phyloP scores from a whole-genome alignment of 2,797 vertebrate genomes.

The Lemur catta region DNA sequence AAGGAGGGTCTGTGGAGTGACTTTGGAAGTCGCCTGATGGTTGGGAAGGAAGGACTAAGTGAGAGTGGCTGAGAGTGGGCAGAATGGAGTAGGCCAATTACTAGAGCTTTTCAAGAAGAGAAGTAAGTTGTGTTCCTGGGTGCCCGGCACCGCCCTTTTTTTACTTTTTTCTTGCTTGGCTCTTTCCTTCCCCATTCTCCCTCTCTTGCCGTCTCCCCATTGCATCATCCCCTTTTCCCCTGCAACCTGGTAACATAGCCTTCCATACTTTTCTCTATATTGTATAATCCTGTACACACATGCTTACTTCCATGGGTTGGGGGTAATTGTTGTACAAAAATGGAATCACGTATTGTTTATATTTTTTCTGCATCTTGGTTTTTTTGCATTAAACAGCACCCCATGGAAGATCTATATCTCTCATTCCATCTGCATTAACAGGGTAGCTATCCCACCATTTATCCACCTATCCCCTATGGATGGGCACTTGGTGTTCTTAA shows the following conservation, averaged over 20 bases:
- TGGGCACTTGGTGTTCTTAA: neutral
- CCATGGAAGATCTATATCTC: neutral
- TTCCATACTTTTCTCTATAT: neutral
- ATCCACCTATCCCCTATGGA: neutral
- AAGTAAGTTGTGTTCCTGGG: neutral
- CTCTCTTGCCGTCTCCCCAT: neutral
- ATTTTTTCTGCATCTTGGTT: neutral
- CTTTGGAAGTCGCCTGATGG: neutral
- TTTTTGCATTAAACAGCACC: neutral
- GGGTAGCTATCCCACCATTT: neutral
- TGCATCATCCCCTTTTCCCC: no score
- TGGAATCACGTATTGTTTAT: neutral
- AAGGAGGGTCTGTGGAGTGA: neutral
- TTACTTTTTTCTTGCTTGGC: neutral
- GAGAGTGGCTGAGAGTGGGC: neutral
- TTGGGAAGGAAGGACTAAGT: neutral
- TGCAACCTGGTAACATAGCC: neutral
- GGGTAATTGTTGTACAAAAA: neutral
- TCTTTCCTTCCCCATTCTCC: neutral
- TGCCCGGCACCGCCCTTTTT: neutral
- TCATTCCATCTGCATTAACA: neutral
- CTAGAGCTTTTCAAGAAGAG: neutral
- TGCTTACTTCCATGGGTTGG: neutral
- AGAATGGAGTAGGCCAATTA: neutral
- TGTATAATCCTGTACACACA: neutral